Conservation (phyloP, 2,797 vertebrate genomes). For the Peromyscus nudipes region DNA sequence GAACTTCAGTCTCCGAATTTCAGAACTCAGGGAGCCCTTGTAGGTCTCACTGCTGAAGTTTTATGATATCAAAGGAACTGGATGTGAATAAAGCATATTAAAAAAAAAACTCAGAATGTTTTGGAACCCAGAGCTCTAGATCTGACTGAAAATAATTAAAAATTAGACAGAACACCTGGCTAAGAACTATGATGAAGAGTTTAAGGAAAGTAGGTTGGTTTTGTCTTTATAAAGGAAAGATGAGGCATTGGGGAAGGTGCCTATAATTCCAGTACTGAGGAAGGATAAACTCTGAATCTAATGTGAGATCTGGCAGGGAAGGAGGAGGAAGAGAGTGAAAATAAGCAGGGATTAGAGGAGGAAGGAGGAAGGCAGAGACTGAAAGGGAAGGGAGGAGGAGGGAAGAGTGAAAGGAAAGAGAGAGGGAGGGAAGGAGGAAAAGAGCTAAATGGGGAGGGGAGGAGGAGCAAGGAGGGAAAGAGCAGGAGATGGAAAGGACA, state of each 20-base stretch:
- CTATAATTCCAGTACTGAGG: not conserved
- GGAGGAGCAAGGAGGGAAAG: too few species aligned
- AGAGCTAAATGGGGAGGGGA: too few species aligned
- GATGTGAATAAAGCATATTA: not conserved
- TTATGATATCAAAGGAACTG: not conserved
- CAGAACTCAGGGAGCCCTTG: not conserved
- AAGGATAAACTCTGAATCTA: not conserved
- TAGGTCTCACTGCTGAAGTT: not conserved
- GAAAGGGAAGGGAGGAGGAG: too few species aligned
- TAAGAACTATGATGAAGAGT: slow-evolving; percentile 46
- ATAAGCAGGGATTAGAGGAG: too few species aligned
- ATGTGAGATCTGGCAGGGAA: not conserved
- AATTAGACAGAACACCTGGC: not conserved
- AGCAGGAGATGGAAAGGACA: not conserved
- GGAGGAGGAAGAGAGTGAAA: not conserved
- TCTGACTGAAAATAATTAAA: slow-evolving; percentile 8
- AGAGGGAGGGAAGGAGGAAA: too few species aligned
- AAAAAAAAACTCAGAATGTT: not conserved
- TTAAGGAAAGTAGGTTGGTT: slow-evolving; percentile 58
- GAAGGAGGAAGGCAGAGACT: too few species aligned
- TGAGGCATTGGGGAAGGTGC: not conserved
- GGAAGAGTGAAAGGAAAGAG: not conserved
- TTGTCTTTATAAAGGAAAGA: slow-evolving; percentile 50
- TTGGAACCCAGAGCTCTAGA: not conserved
- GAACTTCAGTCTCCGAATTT: not conserved